These are phyloP conservation scores for Galaxea fascicularis DNA, from an alignment of 92 coral and sea anemone species.

Conservation along the genomic window DNA sequence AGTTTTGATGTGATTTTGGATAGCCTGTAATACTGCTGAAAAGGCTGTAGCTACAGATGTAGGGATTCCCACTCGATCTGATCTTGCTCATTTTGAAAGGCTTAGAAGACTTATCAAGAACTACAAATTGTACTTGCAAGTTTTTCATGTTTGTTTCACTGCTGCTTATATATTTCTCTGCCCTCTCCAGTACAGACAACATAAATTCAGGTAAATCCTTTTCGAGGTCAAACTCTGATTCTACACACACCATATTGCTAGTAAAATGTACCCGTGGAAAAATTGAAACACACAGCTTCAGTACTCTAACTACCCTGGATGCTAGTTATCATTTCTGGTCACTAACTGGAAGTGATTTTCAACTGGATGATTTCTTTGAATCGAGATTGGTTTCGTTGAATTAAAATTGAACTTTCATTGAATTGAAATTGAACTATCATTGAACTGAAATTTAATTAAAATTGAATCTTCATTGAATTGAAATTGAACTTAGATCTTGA, in stretches of 20 bases:
- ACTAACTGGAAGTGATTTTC: neutral
- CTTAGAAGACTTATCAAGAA: slow-evolving; percentile 48
- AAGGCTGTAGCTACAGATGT: slow-evolving; percentile 37
- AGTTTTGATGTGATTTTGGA: slow-evolving; percentile 18
- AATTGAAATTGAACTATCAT: too few relatives aligned
- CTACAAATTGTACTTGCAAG: slow-evolving; percentile 29
- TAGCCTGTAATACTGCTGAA: slow-evolving; percentile 18
- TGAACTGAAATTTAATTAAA: too few relatives aligned
- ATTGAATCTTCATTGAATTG: too few relatives aligned
- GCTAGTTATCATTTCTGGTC: neutral
- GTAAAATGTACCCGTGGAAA: too few relatives aligned
- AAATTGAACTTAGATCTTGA: neutral
- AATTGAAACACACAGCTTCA: too few relatives aligned
- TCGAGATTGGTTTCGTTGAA: too few relatives aligned
- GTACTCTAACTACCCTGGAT: too few relatives aligned
- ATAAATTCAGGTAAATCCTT: slow-evolving; percentile 51
- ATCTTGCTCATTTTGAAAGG: slow-evolving; percentile 11
- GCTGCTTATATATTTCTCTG: slow-evolving; percentile 1
- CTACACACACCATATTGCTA: slow-evolving; percentile 21
- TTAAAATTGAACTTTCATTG: too few relatives aligned
- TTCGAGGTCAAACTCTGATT: slow-evolving; percentile 21
- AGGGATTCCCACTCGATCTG: slow-evolving; percentile 10
- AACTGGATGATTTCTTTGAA: neutral
- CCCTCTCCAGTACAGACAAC: slow-evolving; percentile 42
- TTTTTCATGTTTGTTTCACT: slow-evolving; percentile 16